A percentile compares a stretch with the other conserved stretches of the same genome.
Evolutionary conservation across 2,888 invertebrate species (phyloP).

Genomic region (Tetranychus piercei): DNA sequence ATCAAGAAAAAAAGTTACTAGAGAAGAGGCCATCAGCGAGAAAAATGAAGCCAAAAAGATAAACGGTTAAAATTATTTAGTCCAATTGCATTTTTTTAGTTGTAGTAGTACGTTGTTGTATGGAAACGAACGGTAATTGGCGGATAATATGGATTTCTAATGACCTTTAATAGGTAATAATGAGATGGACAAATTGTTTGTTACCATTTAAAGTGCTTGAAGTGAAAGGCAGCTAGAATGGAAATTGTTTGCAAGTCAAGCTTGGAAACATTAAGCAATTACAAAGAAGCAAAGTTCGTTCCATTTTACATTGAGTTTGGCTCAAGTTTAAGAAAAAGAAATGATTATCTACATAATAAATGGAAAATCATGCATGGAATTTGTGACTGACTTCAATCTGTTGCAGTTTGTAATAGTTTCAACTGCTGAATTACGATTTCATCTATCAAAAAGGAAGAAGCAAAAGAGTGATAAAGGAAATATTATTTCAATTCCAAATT

Average conservation of each 20-base stretch:
- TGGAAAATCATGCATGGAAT: constrained; percentile 1
- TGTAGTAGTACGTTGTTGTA: background rate
- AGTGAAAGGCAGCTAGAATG: background rate
- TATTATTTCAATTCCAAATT: background rate
- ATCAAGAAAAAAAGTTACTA: constrained; percentile 2
- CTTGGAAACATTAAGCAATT: background rate
- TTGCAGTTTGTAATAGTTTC: background rate
- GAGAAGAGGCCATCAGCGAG: background rate
- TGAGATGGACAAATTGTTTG: background rate
- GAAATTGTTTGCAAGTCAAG: background rate
- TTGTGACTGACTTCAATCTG: background rate
- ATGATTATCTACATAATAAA: background rate
- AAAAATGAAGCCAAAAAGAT: background rate
- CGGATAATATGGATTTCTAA: background rate
- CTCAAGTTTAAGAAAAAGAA: background rate
- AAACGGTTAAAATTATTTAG: background rate
- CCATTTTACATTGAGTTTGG: too few species aligned
- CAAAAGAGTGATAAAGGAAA: background rate
- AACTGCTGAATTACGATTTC: background rate
- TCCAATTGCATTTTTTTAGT: background rate
- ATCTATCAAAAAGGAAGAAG: too few species aligned
- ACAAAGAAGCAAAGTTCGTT: background rate
- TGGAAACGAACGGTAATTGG: background rate
- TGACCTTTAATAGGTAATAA: constrained; percentile 1
- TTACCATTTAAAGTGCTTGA: background rate